Evolutionary conservation across 1,140 invertebrate species (phyloP).

Genomic region (Drosophila sp.): DNA sequence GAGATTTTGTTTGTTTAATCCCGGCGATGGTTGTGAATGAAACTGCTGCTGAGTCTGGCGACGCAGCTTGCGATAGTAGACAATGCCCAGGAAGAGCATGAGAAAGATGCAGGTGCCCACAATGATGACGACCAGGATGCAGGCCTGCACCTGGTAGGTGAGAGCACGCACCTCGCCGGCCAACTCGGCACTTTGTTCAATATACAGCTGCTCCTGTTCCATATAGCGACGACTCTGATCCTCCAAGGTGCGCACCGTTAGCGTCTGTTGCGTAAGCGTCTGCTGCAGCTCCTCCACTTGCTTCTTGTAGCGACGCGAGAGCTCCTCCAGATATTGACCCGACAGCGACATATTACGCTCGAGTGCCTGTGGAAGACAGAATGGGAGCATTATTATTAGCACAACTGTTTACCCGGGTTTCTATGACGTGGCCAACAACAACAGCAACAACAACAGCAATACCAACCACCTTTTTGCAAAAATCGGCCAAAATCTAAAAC

Average conservation of each 20-base stretch:
- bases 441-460: conserved; percentile 21
- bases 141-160: conserved; percentile 77
- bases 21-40: conserved; percentile 14
- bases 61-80: conserved; percentile 72
- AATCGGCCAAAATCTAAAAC: conserved; percentile 34
- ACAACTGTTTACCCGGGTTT: not conserved
- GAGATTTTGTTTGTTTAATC: conserved; percentile 41
- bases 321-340: conserved; percentile 96
- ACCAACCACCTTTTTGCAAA: conserved; percentile 5
- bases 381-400: not conserved
- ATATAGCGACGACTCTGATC: conserved; percentile 90
- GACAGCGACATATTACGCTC: conserved; percentile 98
- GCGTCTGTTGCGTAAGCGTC: conserved; percentile 93
- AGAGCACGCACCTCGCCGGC: conserved; percentile 88
- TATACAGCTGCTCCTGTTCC: conserved; percentile 88
- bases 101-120: conserved; percentile 76
- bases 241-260: conserved; percentile 90
- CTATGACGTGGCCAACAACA: conserved; percentile 13
- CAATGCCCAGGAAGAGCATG: conserved; percentile 68
- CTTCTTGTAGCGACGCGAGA: conserved; percentile 96
- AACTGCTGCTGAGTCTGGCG: conserved; percentile 64
- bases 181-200: conserved; percentile 87
- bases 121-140: conserved; percentile 74
- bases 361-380: conserved; percentile 88
- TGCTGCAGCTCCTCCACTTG: conserved; percentile 98